Conservation (phyloP, 1,140 invertebrate genomes). For the Geopemphigus sp. region DNA sequence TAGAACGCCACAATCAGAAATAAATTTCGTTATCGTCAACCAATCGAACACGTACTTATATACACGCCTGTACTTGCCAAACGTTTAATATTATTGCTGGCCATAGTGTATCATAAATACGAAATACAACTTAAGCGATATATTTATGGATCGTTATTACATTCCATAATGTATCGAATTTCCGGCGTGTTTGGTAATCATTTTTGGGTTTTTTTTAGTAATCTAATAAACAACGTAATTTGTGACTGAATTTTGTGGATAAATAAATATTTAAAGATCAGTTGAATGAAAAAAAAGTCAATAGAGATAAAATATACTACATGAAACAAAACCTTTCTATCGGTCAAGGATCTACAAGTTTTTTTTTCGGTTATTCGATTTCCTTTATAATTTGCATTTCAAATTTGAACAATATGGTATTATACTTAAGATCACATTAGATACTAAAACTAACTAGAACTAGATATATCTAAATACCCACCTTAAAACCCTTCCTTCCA, state of each 20-base stretch:
- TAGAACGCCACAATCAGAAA: too few relatives aligned
- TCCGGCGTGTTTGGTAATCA: too few relatives aligned
- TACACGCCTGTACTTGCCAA: too few relatives aligned
- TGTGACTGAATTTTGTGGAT: not conserved
- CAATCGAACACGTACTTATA: too few relatives aligned
- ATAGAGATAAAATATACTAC: not conserved
- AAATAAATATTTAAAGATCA: not conserved
- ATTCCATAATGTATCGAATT: too few relatives aligned
- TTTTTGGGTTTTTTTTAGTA: too few relatives aligned
- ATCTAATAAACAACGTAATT: not conserved
- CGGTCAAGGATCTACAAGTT: not conserved
- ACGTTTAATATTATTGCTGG: too few relatives aligned
- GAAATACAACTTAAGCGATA: too few relatives aligned
- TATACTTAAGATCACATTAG: not conserved
- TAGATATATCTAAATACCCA: not conserved
- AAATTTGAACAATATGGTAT: not conserved
- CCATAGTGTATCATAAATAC: too few relatives aligned
- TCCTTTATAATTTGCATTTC: conserved; percentile 7
- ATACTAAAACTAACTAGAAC: not conserved
- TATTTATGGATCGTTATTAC: too few relatives aligned
- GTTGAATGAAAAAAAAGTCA: not conserved
- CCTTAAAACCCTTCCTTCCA: too few relatives aligned
- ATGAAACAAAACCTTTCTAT: not conserved
- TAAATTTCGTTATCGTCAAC: too few relatives aligned
- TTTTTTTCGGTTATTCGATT: not conserved